phyloP scores from a whole-genome alignment of 2,113 vertebrate species.

The Erythrolamprus reginae region DNA sequence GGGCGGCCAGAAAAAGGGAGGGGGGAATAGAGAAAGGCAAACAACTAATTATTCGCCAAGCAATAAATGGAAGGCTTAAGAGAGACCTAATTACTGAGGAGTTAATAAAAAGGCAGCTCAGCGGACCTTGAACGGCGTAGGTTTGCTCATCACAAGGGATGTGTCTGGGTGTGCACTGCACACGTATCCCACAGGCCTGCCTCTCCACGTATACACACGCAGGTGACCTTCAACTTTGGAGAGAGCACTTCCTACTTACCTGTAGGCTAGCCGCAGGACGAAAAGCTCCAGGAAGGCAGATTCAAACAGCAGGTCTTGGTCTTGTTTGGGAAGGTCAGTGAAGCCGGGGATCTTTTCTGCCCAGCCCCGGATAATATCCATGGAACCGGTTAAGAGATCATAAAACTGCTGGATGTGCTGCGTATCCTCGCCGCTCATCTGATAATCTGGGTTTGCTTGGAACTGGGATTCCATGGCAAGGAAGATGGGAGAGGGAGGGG shows the following conservation, averaged over 20 bases:
- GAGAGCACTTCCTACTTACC: slow-evolving; percentile 65
- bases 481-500: slow-evolving; percentile 18
- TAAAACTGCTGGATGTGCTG: slow-evolving; percentile 99
- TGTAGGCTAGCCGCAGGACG: slow-evolving; percentile 93
- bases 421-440: slow-evolving; percentile 95
- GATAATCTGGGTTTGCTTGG: slow-evolving; percentile 97
- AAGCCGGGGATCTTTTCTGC: slow-evolving; percentile 96
- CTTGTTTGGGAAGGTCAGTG: slow-evolving; percentile 86
- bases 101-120: slow-evolving; percentile 81
- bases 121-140: slow-evolving; percentile 71
- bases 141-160: not conserved
- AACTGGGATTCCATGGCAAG: slow-evolving; percentile 92
- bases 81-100: slow-evolving; percentile 78
- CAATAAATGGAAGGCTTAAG: slow-evolving; percentile 84
- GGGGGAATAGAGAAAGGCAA: slow-evolving; percentile 61
- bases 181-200: not conserved
- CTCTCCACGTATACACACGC: not conserved
- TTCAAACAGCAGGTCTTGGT: slow-evolving; percentile 96
- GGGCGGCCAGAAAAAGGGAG: not conserved
- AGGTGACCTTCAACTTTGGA: slow-evolving; percentile 20
- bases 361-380: slow-evolving; percentile 99
- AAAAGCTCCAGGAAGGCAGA: slow-evolving; percentile 98
- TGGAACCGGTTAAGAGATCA: slow-evolving; percentile 96
- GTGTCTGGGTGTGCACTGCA: not conserved
- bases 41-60: slow-evolving; percentile 80